Evolutionary conservation across 1,140 invertebrate species (phyloP).

Genomic region (Ostrea edulis): DNA sequence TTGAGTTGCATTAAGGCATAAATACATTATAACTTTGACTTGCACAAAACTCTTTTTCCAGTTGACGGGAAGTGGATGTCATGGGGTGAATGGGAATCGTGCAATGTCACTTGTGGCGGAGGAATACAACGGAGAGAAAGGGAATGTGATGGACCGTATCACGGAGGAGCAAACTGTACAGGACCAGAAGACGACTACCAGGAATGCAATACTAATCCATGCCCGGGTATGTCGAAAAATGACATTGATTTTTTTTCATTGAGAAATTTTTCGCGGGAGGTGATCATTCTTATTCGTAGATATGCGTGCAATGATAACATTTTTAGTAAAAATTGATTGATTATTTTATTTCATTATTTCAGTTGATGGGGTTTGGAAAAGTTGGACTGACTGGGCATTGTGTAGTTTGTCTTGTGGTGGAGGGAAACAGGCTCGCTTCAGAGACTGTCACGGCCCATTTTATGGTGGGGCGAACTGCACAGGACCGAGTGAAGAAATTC

Average conservation of each 20-base stretch:
- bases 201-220: slow-evolving; percentile 65
- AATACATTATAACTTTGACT: neutral
- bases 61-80: slow-evolving; percentile 71
- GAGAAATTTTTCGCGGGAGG: too few relatives aligned
- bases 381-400: slow-evolving; percentile 46
- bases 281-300: neutral
- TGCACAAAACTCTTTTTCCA: slow-evolving; percentile 35
- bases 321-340: neutral
- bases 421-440: slow-evolving; percentile 66
- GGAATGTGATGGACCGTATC: slow-evolving; percentile 70
- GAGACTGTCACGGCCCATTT: slow-evolving; percentile 66
- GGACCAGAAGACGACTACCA: slow-evolving; percentile 63
- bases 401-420: slow-evolving; percentile 65
- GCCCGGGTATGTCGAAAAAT: slow-evolving; percentile 65
- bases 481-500: slow-evolving; percentile 54
- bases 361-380: slow-evolving; percentile 51
- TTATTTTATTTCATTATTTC: neutral
- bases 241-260: neutral
- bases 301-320: neutral
- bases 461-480: slow-evolving; percentile 69
- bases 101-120: slow-evolving; percentile 71
- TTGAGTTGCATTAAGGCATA: neutral
- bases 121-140: slow-evolving; percentile 68
- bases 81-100: slow-evolving; percentile 72
- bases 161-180: slow-evolving; percentile 66